phyloP scores from a whole-genome alignment of 2,113 vertebrate genomes.

The Urocitellus parryii region DNA sequence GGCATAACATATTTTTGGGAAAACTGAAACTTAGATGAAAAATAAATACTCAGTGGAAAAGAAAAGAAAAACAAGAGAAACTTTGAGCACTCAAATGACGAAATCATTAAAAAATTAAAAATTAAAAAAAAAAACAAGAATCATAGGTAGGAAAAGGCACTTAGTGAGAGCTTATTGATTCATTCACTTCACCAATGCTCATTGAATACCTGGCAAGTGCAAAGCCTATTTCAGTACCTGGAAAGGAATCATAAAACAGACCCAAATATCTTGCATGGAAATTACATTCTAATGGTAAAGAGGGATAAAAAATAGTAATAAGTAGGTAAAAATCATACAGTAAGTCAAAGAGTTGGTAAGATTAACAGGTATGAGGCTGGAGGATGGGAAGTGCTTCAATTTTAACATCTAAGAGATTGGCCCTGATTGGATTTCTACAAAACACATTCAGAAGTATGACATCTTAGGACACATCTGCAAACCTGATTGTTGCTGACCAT shows the following conservation, averaged over 20 bases:
- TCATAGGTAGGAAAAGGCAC: not conserved
- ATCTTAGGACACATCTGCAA: not conserved
- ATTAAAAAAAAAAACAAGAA: not conserved
- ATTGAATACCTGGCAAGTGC: not conserved
- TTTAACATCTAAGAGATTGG: not conserved
- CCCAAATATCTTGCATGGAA: not conserved
- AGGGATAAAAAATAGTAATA: not conserved
- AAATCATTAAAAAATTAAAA: slow-evolving; percentile 37
- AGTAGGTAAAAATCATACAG: not conserved
- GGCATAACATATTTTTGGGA: not conserved
- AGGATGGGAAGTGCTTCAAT: not conserved
- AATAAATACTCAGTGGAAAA: not conserved
- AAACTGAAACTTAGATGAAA: not conserved
- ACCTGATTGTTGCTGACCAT: not conserved
- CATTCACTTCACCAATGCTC: slow-evolving; percentile 12
- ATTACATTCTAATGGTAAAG: not conserved
- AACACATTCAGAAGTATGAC: not conserved
- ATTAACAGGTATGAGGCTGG: not conserved
- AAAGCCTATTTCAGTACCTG: not conserved
- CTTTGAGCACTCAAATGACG: not conserved
- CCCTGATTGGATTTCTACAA: slow-evolving; percentile 13
- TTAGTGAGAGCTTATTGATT: not conserved
- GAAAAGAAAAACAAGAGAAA: slow-evolving; percentile 17
- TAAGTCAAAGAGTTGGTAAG: not conserved
- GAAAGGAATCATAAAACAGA: not conserved